Base-by-base conservation (phyloP, 2,888 invertebrate genomes). In the Phaedon cochleariae region DNA sequence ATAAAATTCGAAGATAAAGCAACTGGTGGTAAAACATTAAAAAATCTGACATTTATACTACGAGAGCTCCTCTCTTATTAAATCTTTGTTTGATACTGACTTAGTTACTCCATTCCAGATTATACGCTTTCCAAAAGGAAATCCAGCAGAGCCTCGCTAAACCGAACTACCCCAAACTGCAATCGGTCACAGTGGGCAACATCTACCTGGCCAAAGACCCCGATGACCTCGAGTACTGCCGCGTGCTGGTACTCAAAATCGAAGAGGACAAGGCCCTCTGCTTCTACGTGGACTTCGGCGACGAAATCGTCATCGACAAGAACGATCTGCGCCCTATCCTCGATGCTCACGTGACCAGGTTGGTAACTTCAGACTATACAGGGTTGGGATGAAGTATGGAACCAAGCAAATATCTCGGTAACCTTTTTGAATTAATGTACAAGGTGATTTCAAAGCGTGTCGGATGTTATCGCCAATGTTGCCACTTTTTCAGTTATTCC, bases 271-370 rank as follows among this genome's bases (percentile, higher is more conserved):
- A 83, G 71, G 85, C 85, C 0, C 83, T 86, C 65, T 87, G 87
- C 68, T 89, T 89, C 75, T 90, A 87, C 75, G 87, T 90, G 0
- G 90, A 90, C 77, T 87, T 87, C 73, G 90, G 90, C 0, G 89
- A 90, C 75, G 85, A 83, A 76, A 82, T 82, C 48, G 76, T 79
- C 0, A 83, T 89, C 0, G 67, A 80, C 0, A 70, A 77, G 2
- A 76, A 81, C 2, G 81, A 86, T 69, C 70, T 90, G 18, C 79
- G 82, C 26, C 81, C 84, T 51, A 85, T 90, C 21, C 84, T 86
- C 0, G 84, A 86, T 20, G 80, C 84, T 53, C 82, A 87, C 22
- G 83, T 88, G 22, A 80, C 77, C 2, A 84, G 84, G 74, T 76
- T 90, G 65, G 90, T 90, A n/a, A n/a, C n/a, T n/a, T n/a, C n/a